Evolutionary conservation across 2,797 vertebrate species (phyloP), one percentile per base, ranked within the genome.

Genomic region (Picus viridis): DNA sequence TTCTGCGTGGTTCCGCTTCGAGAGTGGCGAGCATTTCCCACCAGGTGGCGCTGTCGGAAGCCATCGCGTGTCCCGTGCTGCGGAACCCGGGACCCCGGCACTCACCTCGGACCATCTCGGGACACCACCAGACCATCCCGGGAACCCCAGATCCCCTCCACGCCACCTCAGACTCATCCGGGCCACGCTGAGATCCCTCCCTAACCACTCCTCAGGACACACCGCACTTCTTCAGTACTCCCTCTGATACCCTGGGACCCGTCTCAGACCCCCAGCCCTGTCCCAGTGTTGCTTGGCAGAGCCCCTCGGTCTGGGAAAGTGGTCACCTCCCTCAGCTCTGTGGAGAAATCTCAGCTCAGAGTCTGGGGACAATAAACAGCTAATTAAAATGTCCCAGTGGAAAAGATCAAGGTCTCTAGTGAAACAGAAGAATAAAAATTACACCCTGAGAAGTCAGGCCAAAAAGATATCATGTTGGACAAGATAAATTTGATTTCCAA

Each of bases 401-500:
- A 8, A n/a, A 26, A 59, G 54, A 12, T 8, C 8, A 8, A 6
- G 29, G 10, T 13, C 30, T 10, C 29, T 19, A 2, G 6, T 13
- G 20, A 41, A 24, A 18, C 0, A 4, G 23, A 1, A 4, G 27
- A 29, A 10, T 8, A 15, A 24, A 26, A 58, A 6, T 10, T 1
- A 3, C 9, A 2, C 3, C 26, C 29, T 8, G 7, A 16, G 57
- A 2, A 8, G 6, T 2, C 1, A 2, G 59, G 6, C 4, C 2
- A 7, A 29, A 12, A 7, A 7, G 43, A 3, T 7, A 2, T 3
- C 26, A 5, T 0, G 5, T 6, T 6, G 39, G 56, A 19, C 34
- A 9, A 34, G 34, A 30, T 2, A 8, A 11, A 49, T 6, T 16
- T 7, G 8, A 4, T 10, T 20, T 30, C 10, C 29, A 26, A 14